phyloP scores from a whole-genome alignment of 2,888 invertebrate species.

The Micoletzkya japonica region DNA sequence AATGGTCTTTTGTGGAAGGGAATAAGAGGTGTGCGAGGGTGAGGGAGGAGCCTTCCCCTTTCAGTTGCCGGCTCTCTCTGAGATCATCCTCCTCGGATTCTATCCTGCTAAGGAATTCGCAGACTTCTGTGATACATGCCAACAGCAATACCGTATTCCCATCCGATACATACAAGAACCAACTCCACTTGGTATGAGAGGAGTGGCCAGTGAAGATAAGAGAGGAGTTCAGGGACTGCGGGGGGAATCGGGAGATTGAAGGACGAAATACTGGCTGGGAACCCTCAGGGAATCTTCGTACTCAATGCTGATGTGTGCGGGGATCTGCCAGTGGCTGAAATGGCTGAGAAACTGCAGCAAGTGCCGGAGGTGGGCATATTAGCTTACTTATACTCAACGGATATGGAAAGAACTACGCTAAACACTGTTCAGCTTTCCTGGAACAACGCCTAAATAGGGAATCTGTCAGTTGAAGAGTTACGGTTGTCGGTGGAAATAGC shows the following conservation, averaged over 20 bases:
- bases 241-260: conserved; percentile 96
- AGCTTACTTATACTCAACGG: no score
- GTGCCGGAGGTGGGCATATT: conserved; percentile 21
- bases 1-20: background rate
- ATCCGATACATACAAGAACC: conserved; percentile 84
- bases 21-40: background rate
- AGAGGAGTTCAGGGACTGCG: conserved; percentile 74
- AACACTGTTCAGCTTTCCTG: no score
- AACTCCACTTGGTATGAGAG: conserved; percentile 74
- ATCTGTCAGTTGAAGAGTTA: no score
- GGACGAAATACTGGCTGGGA: conserved; percentile 73
- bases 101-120: conserved; percentile 83
- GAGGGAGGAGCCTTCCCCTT: conserved; percentile 14
- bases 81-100: conserved; percentile 90
- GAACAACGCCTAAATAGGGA: no score
- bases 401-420: no score
- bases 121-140: conserved; percentile 80
- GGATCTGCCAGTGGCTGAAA: conserved; percentile 82
- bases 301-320: conserved; percentile 97
- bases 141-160: conserved; percentile 49
- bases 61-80: conserved; percentile 79
- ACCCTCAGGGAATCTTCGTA: conserved; percentile 77
- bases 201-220: background rate
- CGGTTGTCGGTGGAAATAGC: no score
- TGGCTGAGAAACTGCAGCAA: conserved; percentile 67